Evolutionary conservation across 2,888 invertebrate species (phyloP), one percentile per base, ranked within the genome.

Genomic region (Stenurella melanura): DNA sequence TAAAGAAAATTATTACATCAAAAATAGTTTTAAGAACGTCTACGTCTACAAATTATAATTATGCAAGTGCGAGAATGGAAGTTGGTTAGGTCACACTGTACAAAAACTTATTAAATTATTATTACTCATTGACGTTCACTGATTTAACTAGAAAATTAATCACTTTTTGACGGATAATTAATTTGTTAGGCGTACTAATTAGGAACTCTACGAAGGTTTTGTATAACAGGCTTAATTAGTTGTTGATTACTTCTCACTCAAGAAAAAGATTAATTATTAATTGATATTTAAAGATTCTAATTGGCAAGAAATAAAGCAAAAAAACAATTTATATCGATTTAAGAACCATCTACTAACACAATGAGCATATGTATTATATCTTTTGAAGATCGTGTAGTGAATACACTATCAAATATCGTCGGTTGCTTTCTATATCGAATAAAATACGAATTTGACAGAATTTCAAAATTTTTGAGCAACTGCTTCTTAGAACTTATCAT

Each of bases 141-240:
- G 80, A 79, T 79, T 78, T 76, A 77, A 68, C 79, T 81, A 61
- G 81, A 80, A 83, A 82, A 82, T 82, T 82, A 82, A 82, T 83
- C 82, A 83, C 81, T 81, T 81, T 79, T 78, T 84, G 83, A 83
- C 83, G 77, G 74, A 80, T 80, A 81, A 84, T 81, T 83, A 82
- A 82, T 83, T 78, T 82, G 80, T 80, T 82, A 80, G 83, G 75
- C 78, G 78, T 64, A 80, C 80, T 81, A 82, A 84, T 83, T 83
- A 82, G 77, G 76, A 78, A 81, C 78, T 79, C 74, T 79, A 77
- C 78, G 79, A 79, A 81, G 81, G 82, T 82, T 83, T 82, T 83
- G 79, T 79, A 81, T 83, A 82, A 83, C 81, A 79, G 73, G 81
- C 78, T 80, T 82, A 80, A 81, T 82, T 81, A 81, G 78, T 77